A percentile compares a stretch with the other conserved stretches of the same genome.
Conservation (phyloP, 2,888 invertebrate species). For the Crocallis elinguaria region DNA sequence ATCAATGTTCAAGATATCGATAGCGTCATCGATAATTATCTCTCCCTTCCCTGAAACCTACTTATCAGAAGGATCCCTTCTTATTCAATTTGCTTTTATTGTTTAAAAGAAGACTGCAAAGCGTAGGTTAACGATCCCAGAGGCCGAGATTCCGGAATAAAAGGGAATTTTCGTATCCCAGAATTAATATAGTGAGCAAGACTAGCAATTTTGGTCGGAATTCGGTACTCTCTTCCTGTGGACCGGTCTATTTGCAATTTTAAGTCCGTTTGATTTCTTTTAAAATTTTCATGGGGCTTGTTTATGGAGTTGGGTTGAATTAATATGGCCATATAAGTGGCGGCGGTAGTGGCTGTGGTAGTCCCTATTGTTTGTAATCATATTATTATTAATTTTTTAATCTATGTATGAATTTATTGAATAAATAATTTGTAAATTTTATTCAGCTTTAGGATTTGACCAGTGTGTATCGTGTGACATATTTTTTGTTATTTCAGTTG, state of each 20-base stretch:
- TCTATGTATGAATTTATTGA: no score
- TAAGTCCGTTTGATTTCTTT: constrained; percentile 43
- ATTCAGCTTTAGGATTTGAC: no score
- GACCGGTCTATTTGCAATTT: constrained; percentile 45
- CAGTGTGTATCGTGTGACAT: no score
- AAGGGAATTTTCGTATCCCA: constrained; percentile 51
- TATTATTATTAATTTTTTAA: no score
- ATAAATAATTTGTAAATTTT: no score
- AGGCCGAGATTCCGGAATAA: constrained; percentile 48
- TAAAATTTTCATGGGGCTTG: constrained; percentile 23
- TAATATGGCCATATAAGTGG: no score
- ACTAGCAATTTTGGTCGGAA: constrained; percentile 50
- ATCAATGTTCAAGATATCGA: background rate
- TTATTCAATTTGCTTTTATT: constrained; percentile 69
- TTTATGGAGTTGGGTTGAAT: background rate
- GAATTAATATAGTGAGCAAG: constrained; percentile 61
- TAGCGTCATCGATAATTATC: constrained; percentile 2
- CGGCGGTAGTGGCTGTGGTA: no score
- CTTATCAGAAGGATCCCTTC: constrained; percentile 50
- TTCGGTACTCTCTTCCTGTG: constrained; percentile 41
- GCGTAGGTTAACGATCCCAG: constrained; percentile 54
- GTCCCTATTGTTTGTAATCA: no score
- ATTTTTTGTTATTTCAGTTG: no score
- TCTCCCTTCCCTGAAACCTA: constrained; percentile 22
- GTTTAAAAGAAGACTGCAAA: constrained; percentile 63